phyloP scores from a whole-genome alignment of 1,140 invertebrate species.

The Telenomus remus region DNA sequence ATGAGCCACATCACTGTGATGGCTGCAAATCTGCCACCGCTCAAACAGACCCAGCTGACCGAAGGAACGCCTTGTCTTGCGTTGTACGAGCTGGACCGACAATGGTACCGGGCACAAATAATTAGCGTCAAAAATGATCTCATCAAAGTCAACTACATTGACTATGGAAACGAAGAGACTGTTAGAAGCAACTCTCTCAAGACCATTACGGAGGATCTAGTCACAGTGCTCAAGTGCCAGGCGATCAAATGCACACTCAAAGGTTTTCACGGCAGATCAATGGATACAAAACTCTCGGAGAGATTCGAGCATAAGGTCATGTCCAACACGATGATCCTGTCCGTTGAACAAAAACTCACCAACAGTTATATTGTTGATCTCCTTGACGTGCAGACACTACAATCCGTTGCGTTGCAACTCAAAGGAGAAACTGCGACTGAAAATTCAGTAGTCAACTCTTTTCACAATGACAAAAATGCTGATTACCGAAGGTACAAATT shows the following conservation, averaged over 20 bases:
- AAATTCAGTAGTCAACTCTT: background rate
- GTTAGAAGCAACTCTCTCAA: constrained; percentile 77
- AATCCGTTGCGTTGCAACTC: constrained; percentile 11
- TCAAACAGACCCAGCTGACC: constrained; percentile 72
- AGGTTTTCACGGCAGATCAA: constrained; percentile 73
- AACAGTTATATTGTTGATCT: constrained; percentile 76
- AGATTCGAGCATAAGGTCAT: constrained; percentile 73
- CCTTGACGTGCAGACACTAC: constrained; percentile 62
- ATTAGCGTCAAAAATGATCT: constrained; percentile 70
- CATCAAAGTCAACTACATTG: constrained; percentile 81
- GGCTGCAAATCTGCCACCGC: constrained; percentile 68
- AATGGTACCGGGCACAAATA: constrained; percentile 83
- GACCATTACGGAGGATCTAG: constrained; percentile 79
- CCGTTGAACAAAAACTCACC: constrained; percentile 70
- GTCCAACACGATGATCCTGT: constrained; percentile 76
- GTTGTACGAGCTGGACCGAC: constrained; percentile 80
- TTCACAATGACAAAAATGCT: constrained; percentile 6
- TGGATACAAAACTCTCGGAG: constrained; percentile 65
- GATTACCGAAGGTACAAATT: constrained; percentile 16
- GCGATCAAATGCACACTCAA: constrained; percentile 84
- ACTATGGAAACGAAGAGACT: constrained; percentile 85
- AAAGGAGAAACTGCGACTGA: constrained; percentile 9
- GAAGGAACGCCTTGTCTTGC: constrained; percentile 83
- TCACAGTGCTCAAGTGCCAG: constrained; percentile 80
- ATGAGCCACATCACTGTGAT: constrained; percentile 53